Percentiles rank a stretch among this genome's conserved stretches.
phyloP scores from a whole-genome alignment of 2,113 vertebrate genomes.

The Colossoma macropomum region DNA sequence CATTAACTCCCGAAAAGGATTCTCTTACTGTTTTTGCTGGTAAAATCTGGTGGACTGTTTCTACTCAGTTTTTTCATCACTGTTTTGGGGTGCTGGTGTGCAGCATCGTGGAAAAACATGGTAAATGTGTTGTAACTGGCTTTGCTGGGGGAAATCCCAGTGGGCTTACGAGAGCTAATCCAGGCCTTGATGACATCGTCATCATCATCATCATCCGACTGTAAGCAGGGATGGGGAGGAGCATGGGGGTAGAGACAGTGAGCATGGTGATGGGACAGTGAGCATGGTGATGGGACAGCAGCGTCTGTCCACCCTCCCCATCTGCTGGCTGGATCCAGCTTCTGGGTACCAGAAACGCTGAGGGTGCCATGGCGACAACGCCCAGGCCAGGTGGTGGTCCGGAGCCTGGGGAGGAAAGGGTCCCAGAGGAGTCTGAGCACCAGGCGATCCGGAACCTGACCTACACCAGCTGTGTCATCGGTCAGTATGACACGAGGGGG shows the following conservation, averaged over 20 bases:
- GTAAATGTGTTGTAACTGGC: constrained; percentile 17
- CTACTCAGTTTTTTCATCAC: not conserved
- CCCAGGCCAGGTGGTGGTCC: constrained; percentile 47
- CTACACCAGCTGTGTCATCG: constrained; percentile 69
- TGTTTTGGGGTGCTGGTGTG: not conserved
- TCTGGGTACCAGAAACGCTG: constrained; percentile 48
- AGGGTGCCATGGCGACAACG: constrained; percentile 58
- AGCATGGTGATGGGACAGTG: not conserved
- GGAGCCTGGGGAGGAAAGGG: constrained; percentile 65
- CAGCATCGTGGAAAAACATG: not conserved
- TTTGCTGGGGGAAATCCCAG: constrained; percentile 14
- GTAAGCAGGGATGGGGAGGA: constrained; percentile 11
- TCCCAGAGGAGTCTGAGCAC: constrained; percentile 62
- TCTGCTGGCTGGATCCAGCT: not conserved
- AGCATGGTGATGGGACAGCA: not conserved
- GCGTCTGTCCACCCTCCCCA: not conserved
- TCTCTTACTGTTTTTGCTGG: not conserved
- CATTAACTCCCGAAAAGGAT: not conserved
- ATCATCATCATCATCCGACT: constrained; percentile 53
- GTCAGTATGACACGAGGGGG: constrained; percentile 6
- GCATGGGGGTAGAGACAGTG: not conserved
- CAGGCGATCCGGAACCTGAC: constrained; percentile 54
- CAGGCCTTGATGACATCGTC: constrained; percentile 74
- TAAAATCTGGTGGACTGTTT: not conserved
- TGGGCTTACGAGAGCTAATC: constrained; percentile 61